Evolutionary conservation across 2,113 vertebrate genomes (phyloP).

Genomic region (Rallus limicola): DNA sequence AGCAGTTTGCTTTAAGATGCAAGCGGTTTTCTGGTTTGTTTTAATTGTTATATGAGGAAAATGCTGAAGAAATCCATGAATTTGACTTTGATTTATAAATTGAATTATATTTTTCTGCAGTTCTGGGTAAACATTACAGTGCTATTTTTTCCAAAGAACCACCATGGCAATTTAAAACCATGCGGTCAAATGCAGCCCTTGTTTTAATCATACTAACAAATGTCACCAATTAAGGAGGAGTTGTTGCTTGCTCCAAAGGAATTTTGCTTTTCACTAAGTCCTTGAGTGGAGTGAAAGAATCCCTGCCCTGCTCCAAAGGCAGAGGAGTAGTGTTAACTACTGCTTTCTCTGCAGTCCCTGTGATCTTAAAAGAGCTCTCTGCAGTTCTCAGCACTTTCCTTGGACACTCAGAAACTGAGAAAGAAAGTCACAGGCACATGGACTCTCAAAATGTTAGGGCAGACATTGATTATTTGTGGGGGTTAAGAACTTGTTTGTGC

Average conservation of each 20-base stretch:
- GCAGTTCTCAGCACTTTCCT: background rate
- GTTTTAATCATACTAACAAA: background rate
- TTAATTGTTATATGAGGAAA: slow-evolving; percentile 17
- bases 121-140: background rate
- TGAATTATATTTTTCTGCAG: background rate
- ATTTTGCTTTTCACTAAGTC: background rate
- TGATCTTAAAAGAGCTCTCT: background rate
- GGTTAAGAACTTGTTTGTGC: background rate
- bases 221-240: background rate
- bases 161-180: background rate
- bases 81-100: background rate
- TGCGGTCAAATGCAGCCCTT: background rate
- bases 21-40: background rate
- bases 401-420: background rate
- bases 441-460: background rate
- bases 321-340: background rate
- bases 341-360: background rate
- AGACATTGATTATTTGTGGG: background rate
- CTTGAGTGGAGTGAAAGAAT: background rate
- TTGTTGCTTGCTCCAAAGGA: background rate
- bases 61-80: background rate
- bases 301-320: background rate
- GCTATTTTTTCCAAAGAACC: background rate
- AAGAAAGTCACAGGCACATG: background rate
- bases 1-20: slow-evolving; percentile 36